Evolutionary conservation across 2,888 invertebrate species (phyloP), one percentile per base, ranked within the genome.

Genomic region (Xanthia icteritia): DNA sequence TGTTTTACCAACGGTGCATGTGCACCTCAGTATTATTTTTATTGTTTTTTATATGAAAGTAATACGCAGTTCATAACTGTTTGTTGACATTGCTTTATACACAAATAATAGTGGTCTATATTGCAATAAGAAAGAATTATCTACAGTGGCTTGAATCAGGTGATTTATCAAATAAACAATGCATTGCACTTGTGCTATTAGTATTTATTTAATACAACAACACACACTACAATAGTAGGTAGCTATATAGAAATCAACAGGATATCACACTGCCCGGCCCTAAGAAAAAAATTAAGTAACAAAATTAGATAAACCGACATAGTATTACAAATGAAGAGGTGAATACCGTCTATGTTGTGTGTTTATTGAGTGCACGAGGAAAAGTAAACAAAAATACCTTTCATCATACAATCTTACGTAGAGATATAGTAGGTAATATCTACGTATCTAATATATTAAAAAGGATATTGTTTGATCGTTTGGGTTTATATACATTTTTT

Each of bases 351-450:
- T n/a, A n/a, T n/a, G 2, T 48, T 48, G 31, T 74, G 36, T 48
- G 17, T 58, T 31, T 70, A 61, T 31, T 11, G 48, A 65, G 66
- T 56, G 39, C 20, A 63, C 27, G 36, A 67, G 61, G 66, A 67
- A 78, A 74, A 58, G 31, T 81, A 67, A 64, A 75, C 83, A 82
- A 77, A 23, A 80, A 80, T 27, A 45, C 45, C 5, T 45, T 65
- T 68, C 54, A 54, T 77, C n/a, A 27, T 42, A 56, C 56, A 63
- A 42, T 27, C 76, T 36, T 45, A 11, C 20, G 17, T 1, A 27
- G 20, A 65, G 15, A 56, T n/a, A 63, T 45, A 9, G 27, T 39
- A 31, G 9, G 20, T 20, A 45, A 3, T 23, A 20, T n/a, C 9
- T 13, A 27, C 27, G 13, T 36, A 36, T 42, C 8, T 5, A 60